A percentile compares a stretch with the other conserved stretches of the same genome.
Conservation (phyloP, 2,113 vertebrate genomes). For the Cyphomyrus discorhynchus region DNA sequence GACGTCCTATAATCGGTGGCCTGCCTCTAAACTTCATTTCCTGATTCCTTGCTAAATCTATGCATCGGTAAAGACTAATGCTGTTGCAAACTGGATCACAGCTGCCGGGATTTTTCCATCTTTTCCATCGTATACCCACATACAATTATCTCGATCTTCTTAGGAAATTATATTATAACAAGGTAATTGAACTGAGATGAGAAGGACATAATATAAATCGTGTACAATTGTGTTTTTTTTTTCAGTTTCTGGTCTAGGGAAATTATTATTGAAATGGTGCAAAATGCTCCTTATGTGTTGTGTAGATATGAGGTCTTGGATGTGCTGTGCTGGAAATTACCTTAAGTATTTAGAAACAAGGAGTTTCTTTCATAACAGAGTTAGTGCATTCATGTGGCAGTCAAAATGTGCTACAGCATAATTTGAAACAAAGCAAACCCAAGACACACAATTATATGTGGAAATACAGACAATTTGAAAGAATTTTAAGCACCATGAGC, state of each 20-base stretch:
- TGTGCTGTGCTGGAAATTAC: neutral
- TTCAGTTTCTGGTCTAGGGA: neutral
- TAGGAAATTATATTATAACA: neutral
- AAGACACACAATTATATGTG: neutral
- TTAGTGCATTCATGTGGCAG: neutral
- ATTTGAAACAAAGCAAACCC: neutral
- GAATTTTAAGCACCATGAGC: neutral
- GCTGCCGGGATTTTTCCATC: neutral
- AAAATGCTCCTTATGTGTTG: neutral
- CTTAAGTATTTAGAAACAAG: neutral
- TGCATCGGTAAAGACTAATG: neutral
- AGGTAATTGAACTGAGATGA: neutral
- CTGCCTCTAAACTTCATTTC: neutral
- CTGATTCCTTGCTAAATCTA: neutral
- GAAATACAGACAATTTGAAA: neutral
- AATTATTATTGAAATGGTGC: neutral
- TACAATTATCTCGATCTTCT: neutral
- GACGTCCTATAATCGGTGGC: neutral
- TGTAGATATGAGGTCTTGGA: neutral
- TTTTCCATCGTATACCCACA: neutral
- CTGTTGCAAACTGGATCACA: no score
- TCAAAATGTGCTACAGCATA: neutral
- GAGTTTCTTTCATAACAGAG: neutral
- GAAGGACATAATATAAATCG: neutral
- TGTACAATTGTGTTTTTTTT: neutral